These are phyloP conservation scores for Hiodon alosoides DNA, from an alignment of 2,113 vertebrate species.

Conservation along the genomic window DNA sequence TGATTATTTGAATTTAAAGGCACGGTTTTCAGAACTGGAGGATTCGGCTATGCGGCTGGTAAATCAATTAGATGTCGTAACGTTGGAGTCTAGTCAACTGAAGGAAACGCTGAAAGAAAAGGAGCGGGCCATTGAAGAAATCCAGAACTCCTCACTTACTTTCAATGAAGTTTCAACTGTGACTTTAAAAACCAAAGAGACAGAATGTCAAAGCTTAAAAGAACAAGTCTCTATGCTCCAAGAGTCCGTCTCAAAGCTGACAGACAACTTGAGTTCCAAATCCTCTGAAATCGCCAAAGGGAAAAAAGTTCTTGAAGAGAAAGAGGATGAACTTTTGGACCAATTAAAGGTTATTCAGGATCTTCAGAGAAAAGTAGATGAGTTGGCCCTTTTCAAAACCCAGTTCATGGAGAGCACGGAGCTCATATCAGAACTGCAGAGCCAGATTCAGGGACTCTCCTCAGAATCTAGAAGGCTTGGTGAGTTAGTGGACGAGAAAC, in stretches of 20 bases:
- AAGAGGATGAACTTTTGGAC: slow-evolving; percentile 45
- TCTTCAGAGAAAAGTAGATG: slow-evolving; percentile 54
- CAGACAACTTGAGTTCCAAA: slow-evolving; percentile 49
- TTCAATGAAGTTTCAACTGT: slow-evolving; percentile 48
- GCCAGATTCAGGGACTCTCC: slow-evolving; percentile 38
- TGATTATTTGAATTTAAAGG: slow-evolving; percentile 47
- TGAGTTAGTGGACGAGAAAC: slow-evolving; percentile 44
- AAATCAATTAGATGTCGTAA: slow-evolving; percentile 51
- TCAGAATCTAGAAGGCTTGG: slow-evolving; percentile 33
- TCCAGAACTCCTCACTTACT: slow-evolving; percentile 38
- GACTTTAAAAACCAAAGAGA: slow-evolving; percentile 57
- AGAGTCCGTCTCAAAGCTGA: slow-evolving; percentile 51
- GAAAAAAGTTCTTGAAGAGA: slow-evolving; percentile 49
- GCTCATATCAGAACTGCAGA: slow-evolving; percentile 52
- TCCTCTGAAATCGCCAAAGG: slow-evolving; percentile 47
- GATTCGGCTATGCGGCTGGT: slow-evolving; percentile 43
- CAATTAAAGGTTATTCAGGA: slow-evolving; percentile 50
- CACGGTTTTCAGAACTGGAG: slow-evolving; percentile 54
- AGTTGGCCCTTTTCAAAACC: slow-evolving; percentile 48
- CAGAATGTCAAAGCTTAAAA: slow-evolving; percentile 59
- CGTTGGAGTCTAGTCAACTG: slow-evolving; percentile 51
- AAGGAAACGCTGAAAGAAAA: slow-evolving; percentile 59
- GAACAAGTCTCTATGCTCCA: slow-evolving; percentile 56
- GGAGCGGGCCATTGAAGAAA: slow-evolving; percentile 49
- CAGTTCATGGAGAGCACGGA: slow-evolving; percentile 59